Evolutionary conservation across 2,113 vertebrate genomes (phyloP), one percentile per base, ranked within the genome.

Genomic region (Microcebus murinus): DNA sequence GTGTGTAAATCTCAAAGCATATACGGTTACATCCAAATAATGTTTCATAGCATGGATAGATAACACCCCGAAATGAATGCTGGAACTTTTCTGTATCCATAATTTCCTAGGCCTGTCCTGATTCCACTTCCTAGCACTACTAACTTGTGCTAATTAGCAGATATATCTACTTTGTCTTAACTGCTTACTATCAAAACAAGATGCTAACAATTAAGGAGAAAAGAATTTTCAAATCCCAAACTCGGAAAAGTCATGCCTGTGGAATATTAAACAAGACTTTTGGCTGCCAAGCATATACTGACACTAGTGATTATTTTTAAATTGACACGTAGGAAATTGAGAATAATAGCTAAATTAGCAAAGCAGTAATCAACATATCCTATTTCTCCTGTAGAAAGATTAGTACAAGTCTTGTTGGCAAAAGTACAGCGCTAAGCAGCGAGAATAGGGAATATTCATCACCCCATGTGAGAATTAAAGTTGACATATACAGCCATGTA

Each of bases 361-460:
- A 95, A 94, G 85, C 42, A 71, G 73, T 74, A 85, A 96, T 96
- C 74, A 97, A 67, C 87, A 82, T 90, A 63, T 87, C 87, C 42
- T 63, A 89, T 94, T 96, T 92, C 77, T 96, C 63, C 68, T 42
- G 10, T 57, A 81, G 79, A 96, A 95, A 82, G 52, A 94, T 95
- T 70, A 92, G 90, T 96, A 87, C 92, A 98, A 97, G 90, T 96
- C 87, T 84, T 94, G 21, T 91, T 97, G 96, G 95, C 95, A 96
- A 94, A 96, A 92, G 52, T 94, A 81, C 90, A 95, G 61, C 18
- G 88, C 55, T 91, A 84, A 92, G 94, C 96, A 96, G 81, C 63
- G 84, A 87, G 87, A 97, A 77, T 74, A 87, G 76, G 45, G 57
- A 91, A 45, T 77, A 93, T 96, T 81, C 29, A 92, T 96, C 87